A percentile compares a stretch with the other conserved stretches of the same genome.
Conservation (phyloP, 2,113 vertebrate species). For the Vicugna pacos region DNA sequence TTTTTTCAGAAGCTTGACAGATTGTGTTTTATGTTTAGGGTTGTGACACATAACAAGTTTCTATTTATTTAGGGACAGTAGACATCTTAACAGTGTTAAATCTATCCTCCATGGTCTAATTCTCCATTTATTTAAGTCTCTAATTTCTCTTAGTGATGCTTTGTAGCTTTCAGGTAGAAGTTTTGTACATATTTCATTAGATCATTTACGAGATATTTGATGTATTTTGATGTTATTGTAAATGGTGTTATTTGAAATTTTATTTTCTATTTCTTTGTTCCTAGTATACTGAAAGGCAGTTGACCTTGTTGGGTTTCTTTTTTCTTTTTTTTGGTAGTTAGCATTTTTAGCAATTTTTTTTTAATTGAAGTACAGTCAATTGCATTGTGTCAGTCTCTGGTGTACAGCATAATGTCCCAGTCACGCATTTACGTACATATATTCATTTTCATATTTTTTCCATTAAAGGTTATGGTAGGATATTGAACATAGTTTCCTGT, state of each 20-base stretch:
- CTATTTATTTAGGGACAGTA: neutral
- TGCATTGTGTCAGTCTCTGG: too few relatives aligned
- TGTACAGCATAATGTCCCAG: too few relatives aligned
- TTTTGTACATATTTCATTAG: neutral
- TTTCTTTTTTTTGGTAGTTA: too few relatives aligned
- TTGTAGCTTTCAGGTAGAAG: neutral
- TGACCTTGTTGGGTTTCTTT: neutral
- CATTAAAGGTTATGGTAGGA: too few relatives aligned
- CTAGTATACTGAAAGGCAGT: neutral
- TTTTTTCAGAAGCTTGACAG: neutral
- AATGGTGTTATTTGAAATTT: neutral
- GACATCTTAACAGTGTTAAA: neutral
- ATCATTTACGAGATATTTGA: neutral
- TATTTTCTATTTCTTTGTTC: neutral
- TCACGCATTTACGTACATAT: too few relatives aligned
- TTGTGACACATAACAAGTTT: neutral
- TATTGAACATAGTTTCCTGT: too few relatives aligned
- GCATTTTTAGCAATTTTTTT: too few relatives aligned
- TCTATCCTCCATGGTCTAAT: neutral
- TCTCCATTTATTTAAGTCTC: neutral
- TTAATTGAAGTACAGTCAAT: too few relatives aligned
- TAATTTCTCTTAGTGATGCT: neutral
- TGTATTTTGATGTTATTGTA: neutral
- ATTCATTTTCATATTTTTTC: too few relatives aligned
- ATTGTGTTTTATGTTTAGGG: neutral